Base-by-base conservation (phyloP, 2,113 vertebrate species). In the Acinonyx jubatus region DNA sequence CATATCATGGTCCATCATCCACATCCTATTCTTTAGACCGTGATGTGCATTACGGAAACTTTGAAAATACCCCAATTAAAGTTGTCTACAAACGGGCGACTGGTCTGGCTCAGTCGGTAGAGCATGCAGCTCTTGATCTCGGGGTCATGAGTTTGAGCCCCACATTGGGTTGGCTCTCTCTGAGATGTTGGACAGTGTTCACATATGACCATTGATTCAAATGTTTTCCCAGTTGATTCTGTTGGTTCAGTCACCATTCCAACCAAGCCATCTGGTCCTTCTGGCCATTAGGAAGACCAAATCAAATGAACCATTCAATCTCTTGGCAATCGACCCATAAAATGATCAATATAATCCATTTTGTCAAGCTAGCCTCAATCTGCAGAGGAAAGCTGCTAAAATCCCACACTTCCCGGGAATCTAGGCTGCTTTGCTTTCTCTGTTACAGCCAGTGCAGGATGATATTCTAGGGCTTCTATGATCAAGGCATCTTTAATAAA, bases 301-400 rank as follows among this genome's bases (percentile, higher is more conserved):
- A 97, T 96, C 65, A 93, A 97, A 91, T 89, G 41, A 96, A 76
- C 38, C 79, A 19, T 89, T 97, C 78, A 96, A 61, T 95, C 65
- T 38, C 86, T 96, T 50, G 71, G 41, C 69, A 95, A 79, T 92
- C 23, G 4, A 92, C 63, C 41, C 38, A 89, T 83, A 93, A 93
- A 93, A 50, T 92, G 55, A 33, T 96, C 93, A 95, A 76, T 94
- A 91, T 80, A 95, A 95, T 97, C 89, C 97, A 95, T 95, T 18
- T 36, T 96, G 80, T 96, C 8, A 97, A 93, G 48, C 23, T 55
- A 96, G 55, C 5, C 52, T 96, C 61, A 89, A 21, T 84, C 23
- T 86, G 31, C 52, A 82, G 36, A 79, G 52, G 19, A 94, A 96
- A 96, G 6, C 15, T 89, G 18, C 63, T 85, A 79, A 93, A 83